phyloP scores from a whole-genome alignment of 2,113 vertebrate genomes.

The Oryctolagus cuniculus region mOryCun1.1 NC_091441.1:32444001-32444500 shows the following conservation, averaged over 20 bases:
- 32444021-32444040: constrained; percentile 18
- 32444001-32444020: background rate
- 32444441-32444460: background rate
- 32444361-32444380: background rate
- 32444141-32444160: constrained; percentile 13
- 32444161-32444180: background rate
- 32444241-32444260: constrained; percentile 7
- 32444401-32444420: background rate
- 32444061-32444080: constrained; percentile 21
- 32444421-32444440: background rate
- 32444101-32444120: background rate
- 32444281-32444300: background rate
- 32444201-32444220: background rate
- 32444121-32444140: background rate
- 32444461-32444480: accelerated
- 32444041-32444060: constrained; percentile 44
- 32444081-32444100: background rate
- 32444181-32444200: constrained; percentile 22
- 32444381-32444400: background rate
- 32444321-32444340: background rate
- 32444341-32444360: background rate
- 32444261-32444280: constrained; percentile 38
- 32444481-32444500: background rate
- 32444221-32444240: background rate
- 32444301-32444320: background rate